A percentile compares a stretch with the other conserved stretches of the same genome.
These are phyloP conservation scores for Pipra filicauda DNA, from an alignment of 2,113 vertebrate genomes.

Conservation along the genomic window DNA sequence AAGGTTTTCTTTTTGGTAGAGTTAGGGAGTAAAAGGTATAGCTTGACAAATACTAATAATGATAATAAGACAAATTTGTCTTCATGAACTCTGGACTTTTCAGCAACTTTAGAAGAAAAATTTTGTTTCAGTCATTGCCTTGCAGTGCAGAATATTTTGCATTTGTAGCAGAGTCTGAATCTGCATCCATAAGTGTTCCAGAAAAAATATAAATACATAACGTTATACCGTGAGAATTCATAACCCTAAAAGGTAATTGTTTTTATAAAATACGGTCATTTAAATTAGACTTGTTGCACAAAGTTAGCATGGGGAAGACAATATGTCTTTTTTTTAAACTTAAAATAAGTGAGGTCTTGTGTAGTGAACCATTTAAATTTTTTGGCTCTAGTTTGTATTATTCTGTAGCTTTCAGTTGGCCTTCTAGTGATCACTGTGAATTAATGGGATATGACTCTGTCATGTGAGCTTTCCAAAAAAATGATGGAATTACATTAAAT, in stretches of 20 bases:
- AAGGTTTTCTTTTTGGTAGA: constrained; percentile 23
- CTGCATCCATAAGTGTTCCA: background rate
- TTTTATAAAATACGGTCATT: background rate
- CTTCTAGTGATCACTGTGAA: constrained; percentile 52
- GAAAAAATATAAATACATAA: constrained; percentile 32
- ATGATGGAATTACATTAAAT: constrained; percentile 54
- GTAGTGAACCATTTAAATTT: constrained; percentile 44
- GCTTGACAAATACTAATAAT: constrained; percentile 3
- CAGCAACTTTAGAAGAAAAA: background rate
- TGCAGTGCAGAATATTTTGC: background rate
- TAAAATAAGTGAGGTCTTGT: constrained; percentile 48
- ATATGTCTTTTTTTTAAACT: background rate
- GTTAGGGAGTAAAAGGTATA: background rate
- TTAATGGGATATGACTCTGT: constrained; percentile 58
- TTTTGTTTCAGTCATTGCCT: background rate
- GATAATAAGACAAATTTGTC: background rate
- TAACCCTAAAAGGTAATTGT: constrained; percentile 7
- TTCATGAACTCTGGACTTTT: background rate
- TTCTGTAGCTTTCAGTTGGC: constrained; percentile 57
- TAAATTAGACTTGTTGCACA: constrained; percentile 1
- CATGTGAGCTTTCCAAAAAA: constrained; percentile 55
- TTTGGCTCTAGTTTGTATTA: constrained; percentile 45
- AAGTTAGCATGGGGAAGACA: constrained; percentile 9
- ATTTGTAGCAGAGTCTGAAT: background rate
- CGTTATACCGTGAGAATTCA: constrained; percentile 1